phyloP scores from a whole-genome alignment of 2,888 invertebrate species.

The Leptinotarsa haldemani region DNA sequence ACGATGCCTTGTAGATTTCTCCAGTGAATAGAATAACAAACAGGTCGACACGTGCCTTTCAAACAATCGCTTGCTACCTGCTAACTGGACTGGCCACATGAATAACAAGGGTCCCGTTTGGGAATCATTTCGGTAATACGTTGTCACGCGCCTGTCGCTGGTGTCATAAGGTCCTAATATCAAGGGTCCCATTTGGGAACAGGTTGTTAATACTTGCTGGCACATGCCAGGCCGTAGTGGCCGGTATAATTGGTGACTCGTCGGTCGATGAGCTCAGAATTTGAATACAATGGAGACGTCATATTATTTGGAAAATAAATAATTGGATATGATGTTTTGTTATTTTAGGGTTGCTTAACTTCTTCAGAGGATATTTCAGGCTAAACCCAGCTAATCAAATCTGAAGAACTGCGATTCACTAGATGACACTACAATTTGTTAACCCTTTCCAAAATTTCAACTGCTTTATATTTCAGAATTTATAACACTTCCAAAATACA shows the following conservation, averaged over 20 bases:
- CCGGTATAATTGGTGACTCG: background rate
- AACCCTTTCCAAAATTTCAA: too few species aligned
- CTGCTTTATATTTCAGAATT: too few species aligned
- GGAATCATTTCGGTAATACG: slow-evolving; percentile 33
- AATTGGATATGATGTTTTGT: too few species aligned
- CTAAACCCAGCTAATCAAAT: too few species aligned
- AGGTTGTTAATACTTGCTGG: slow-evolving; percentile 21
- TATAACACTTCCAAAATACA: too few species aligned
- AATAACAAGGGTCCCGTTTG: slow-evolving; percentile 42
- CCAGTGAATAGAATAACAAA: background rate
- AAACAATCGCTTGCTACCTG: slow-evolving; percentile 26
- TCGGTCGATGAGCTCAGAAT: background rate
- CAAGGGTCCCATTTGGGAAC: slow-evolving; percentile 40
- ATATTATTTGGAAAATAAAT: too few species aligned
- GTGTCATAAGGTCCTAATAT: slow-evolving; percentile 30
- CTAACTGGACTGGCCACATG: slow-evolving; percentile 14
- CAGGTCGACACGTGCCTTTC: slow-evolving; percentile 3
- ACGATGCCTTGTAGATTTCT: background rate
- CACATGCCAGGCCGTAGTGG: slow-evolving; percentile 22
- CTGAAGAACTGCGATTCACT: too few species aligned
- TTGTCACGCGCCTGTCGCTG: slow-evolving; percentile 30
- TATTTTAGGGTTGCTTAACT: too few species aligned
- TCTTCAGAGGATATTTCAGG: too few species aligned
- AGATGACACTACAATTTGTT: too few species aligned
- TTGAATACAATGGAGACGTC: background rate